phyloP scores from a whole-genome alignment of 2,888 invertebrate species.

The Orthosia incerta region DNA sequence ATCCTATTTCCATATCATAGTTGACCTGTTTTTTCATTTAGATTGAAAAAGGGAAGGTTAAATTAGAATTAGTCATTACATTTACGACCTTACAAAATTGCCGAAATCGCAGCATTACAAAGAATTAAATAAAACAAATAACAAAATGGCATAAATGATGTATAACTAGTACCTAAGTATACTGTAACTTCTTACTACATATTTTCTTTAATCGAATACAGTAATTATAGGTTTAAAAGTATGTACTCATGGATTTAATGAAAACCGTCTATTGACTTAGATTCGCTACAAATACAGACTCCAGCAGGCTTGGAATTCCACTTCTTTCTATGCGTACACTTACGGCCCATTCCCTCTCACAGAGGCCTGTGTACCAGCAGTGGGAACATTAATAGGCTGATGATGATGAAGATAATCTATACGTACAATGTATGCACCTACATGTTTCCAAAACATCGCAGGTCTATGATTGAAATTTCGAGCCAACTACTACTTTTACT shows the following conservation, averaged over 20 bases:
- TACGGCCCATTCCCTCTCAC: no score
- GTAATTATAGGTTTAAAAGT: conserved; percentile 8
- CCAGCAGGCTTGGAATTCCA: neutral
- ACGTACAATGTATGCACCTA: neutral
- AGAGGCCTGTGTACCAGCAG: no score
- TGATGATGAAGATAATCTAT: neutral
- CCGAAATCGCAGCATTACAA: neutral
- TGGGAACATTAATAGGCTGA: neutral
- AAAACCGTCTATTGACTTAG: neutral
- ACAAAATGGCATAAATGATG: neutral
- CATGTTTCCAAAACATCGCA: neutral
- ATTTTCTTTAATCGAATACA: neutral
- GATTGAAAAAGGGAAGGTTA: no score
- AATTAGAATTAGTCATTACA: no score
- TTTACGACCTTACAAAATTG: neutral
- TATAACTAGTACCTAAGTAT: neutral
- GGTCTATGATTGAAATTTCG: neutral
- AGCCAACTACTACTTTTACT: neutral
- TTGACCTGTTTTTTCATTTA: no score
- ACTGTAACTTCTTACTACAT: neutral
- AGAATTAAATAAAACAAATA: neutral
- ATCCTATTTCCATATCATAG: no score
- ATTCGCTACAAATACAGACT: neutral
- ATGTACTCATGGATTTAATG: conserved; percentile 6
- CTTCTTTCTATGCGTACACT: neutral